phyloP scores from a whole-genome alignment of 1,140 invertebrate genomes.

The Phymorhynchus buccinoides region DNA sequence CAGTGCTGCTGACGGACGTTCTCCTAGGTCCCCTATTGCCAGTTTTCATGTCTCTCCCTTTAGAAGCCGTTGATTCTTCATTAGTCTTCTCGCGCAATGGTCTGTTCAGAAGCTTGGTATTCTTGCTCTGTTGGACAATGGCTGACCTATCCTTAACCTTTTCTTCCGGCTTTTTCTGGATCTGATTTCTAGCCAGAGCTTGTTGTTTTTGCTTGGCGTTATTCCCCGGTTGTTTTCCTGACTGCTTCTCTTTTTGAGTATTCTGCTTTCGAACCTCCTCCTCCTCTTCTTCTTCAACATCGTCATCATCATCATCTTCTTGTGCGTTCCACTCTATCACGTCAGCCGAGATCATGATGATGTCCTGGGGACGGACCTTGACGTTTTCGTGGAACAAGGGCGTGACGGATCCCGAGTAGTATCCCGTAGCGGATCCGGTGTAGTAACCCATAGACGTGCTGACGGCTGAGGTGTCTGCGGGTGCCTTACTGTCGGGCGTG shows the following conservation, averaged over 20 bases:
- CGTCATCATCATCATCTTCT: not conserved
- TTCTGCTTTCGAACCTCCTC: too few relatives aligned
- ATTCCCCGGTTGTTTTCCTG: not conserved
- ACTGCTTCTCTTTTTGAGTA: not conserved
- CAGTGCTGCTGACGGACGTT: not conserved
- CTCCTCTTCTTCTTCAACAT: not conserved
- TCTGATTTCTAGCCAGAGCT: not conserved
- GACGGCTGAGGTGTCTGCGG: not conserved
- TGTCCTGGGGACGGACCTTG: not conserved
- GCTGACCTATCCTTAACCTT: too few relatives aligned
- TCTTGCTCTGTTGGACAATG: not conserved
- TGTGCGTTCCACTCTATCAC: not conserved
- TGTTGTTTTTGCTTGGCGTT: not conserved
- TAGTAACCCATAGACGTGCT: not conserved
- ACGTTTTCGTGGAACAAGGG: slow-evolving; percentile 12
- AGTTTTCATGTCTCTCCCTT: not conserved
- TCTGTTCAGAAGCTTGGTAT: not conserved
- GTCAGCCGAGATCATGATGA: not conserved
- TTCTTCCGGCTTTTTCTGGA: not conserved
- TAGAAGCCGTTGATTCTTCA: not conserved
- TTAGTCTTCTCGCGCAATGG: not conserved
- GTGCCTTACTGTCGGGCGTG: not conserved
- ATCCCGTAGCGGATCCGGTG: not conserved
- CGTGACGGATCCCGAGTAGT: not conserved
- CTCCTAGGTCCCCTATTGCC: not conserved